phyloP scores from a whole-genome alignment of 2,888 invertebrate species.

The Ypsolopha sequella region DNA sequence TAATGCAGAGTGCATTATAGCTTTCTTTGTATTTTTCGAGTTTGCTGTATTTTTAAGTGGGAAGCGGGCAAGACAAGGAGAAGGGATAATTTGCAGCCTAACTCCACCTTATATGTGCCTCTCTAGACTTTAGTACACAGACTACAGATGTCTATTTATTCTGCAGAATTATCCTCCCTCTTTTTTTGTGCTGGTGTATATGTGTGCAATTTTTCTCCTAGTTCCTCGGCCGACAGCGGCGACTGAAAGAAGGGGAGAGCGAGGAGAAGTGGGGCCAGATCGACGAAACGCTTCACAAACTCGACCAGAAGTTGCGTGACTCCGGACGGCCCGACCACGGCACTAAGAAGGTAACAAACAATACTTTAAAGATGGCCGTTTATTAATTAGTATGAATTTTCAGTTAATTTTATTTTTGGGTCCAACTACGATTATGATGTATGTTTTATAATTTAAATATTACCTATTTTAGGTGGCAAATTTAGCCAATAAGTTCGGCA shows the following conservation, averaged over 20 bases:
- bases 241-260: slow-evolving; percentile 46
- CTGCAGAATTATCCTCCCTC: too few species aligned
- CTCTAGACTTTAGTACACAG: too few species aligned
- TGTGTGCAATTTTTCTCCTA: slow-evolving; percentile 11
- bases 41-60: too few species aligned
- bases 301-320: slow-evolving; percentile 49
- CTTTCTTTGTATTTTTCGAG: too few species aligned
- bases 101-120: too few species aligned
- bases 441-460: not conserved
- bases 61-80: too few species aligned
- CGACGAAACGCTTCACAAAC: slow-evolving; percentile 47
- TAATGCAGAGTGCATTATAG: too few species aligned
- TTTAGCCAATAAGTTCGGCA: slow-evolving; percentile 81
- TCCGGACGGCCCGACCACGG: slow-evolving; percentile 54
- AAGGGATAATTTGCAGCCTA: too few species aligned
- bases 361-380: not conserved
- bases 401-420: too few species aligned
- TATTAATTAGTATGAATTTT: not conserved
- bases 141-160: too few species aligned
- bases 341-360: slow-evolving; percentile 72
- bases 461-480: slow-evolving; percentile 74
- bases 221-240: slow-evolving; percentile 51
- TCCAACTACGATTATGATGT: not conserved
- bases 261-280: slow-evolving; percentile 58
- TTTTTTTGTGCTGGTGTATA: not conserved